A percentile compares a stretch with the other conserved stretches of the same genome.
phyloP scores from a whole-genome alignment of 2,113 vertebrate genomes.

The Festucalex cinctus region DNA sequence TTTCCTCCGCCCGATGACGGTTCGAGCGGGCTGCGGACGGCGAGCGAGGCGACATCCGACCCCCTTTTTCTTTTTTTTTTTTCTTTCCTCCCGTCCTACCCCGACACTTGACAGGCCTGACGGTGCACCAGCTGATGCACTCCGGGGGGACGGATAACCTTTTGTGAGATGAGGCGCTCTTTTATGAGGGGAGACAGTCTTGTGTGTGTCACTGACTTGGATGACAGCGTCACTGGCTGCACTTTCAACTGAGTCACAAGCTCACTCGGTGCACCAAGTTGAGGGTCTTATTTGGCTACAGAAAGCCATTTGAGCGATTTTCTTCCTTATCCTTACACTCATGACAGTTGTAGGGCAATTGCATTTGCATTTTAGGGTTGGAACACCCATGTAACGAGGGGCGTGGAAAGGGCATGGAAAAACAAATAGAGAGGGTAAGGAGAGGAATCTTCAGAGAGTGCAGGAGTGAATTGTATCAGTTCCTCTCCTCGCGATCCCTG shows the following conservation, averaged over 20 bases:
- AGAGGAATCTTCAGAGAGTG: too few species aligned
- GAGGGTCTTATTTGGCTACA: neutral
- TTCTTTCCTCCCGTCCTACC: neutral
- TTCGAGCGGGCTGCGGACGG: slow-evolving; percentile 31
- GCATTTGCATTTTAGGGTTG: too few species aligned
- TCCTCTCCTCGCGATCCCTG: too few species aligned
- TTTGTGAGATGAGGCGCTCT: slow-evolving; percentile 12
- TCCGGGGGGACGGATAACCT: slow-evolving; percentile 34
- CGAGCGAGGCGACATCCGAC: slow-evolving; percentile 39
- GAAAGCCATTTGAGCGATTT: neutral
- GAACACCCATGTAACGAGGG: too few species aligned
- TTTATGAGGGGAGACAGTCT: slow-evolving; percentile 3
- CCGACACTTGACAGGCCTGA: slow-evolving; percentile 10
- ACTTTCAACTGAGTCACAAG: neutral
- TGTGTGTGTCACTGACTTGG: neutral
- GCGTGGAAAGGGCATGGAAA: too few species aligned
- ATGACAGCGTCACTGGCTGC: neutral
- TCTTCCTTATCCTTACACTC: neutral
- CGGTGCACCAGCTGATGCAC: slow-evolving; percentile 11
- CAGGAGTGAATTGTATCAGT: too few species aligned
- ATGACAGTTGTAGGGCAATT: too few species aligned
- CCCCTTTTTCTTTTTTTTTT: slow-evolving; percentile 14
- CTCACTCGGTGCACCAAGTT: neutral
- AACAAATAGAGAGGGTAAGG: too few species aligned
- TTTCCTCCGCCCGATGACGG: slow-evolving; percentile 7